Evolutionary conservation across 2,888 invertebrate genomes (phyloP).

Genomic region (Lasioglossum vierecki): DNA sequence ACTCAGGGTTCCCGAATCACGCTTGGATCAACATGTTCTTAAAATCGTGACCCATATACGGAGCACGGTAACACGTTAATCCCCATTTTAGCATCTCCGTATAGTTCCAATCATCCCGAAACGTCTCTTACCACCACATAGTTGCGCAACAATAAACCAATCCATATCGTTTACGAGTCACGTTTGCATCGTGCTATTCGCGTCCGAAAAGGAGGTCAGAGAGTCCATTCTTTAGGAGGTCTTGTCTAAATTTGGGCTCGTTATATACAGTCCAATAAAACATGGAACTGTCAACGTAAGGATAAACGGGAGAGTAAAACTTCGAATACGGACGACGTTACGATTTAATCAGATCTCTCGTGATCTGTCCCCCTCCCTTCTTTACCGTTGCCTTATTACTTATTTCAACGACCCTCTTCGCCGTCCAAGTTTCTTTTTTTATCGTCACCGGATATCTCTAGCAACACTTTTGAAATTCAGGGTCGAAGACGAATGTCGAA

Average conservation of each 20-base stretch:
- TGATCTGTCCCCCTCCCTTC: not conserved
- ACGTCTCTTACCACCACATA: not conserved
- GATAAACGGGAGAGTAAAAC: conserved; percentile 4
- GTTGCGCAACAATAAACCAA: conserved; percentile 5
- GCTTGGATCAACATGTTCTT: not conserved
- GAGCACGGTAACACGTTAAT: not conserved
- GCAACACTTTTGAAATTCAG: not conserved
- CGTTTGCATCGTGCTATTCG: conserved; percentile 1
- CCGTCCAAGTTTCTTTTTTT: conserved; percentile 6
- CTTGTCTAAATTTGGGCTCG: conserved; percentile 11
- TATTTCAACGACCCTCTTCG: not conserved
- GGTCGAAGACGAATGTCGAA: not conserved
- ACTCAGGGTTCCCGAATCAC: not conserved
- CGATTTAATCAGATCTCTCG: conserved; percentile 16
- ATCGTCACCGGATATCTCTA: not conserved
- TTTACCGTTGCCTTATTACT: conserved; percentile 17
- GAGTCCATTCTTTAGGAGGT: not conserved
- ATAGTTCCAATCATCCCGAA: not conserved
- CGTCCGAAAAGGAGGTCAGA: not conserved
- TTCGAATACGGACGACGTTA: not conserved
- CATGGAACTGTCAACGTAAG: not conserved
- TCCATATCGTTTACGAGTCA: not conserved
- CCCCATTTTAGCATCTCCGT: not conserved
- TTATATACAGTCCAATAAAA: conserved; percentile 10
- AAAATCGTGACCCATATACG: not conserved